phyloP scores from a whole-genome alignment of 2,888 invertebrate species.

The Nymphalis urticae region DNA sequence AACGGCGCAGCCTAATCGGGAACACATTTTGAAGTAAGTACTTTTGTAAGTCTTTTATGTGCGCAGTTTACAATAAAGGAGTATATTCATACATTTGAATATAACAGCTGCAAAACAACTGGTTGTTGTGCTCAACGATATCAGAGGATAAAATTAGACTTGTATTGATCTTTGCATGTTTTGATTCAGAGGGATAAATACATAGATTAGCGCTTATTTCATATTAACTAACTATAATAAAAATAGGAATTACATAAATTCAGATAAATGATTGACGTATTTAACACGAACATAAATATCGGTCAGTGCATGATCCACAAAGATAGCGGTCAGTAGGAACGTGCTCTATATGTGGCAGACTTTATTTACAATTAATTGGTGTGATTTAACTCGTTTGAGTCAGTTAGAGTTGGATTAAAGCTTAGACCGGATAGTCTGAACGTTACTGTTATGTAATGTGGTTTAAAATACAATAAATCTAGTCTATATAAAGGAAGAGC shows the following conservation, averaged over 20 bases:
- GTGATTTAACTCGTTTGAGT: constrained; percentile 14
- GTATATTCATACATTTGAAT: too few relatives aligned
- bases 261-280: constrained; percentile 55
- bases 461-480: too few relatives aligned
- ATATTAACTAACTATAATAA: background rate
- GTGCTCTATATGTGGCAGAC: background rate
- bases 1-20: too few relatives aligned
- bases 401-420: background rate
- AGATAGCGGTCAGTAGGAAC: constrained; percentile 11
- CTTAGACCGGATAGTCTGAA: background rate
- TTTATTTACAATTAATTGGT: background rate
- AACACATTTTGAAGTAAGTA: too few relatives aligned
- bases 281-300: constrained; percentile 62
- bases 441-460: background rate
- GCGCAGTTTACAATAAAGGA: too few relatives aligned
- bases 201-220: background rate
- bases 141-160: background rate
- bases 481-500: too few relatives aligned
- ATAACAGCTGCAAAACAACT: background rate
- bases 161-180: background rate
- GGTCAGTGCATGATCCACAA: constrained; percentile 56
- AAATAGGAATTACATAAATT: constrained; percentile 15
- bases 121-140: background rate
- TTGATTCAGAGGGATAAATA: background rate
- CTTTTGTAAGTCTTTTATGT: too few relatives aligned